phyloP scores from a whole-genome alignment of 2,888 invertebrate species.

The Ernsta delagoae region DNA sequence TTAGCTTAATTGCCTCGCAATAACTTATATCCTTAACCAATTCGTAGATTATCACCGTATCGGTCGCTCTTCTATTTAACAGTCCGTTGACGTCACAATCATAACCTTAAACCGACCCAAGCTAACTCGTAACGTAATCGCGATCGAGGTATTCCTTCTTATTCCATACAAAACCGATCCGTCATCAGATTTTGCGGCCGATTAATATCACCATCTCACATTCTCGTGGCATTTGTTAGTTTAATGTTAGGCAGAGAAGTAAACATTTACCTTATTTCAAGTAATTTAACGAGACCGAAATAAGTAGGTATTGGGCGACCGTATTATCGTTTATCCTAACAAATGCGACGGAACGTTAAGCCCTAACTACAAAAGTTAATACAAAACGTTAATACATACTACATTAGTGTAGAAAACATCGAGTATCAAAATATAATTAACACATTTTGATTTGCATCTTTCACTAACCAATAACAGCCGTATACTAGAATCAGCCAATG shows the following conservation, averaged over 20 bases:
- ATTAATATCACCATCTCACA: constrained; percentile 57
- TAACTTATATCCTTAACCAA: constrained; percentile 79
- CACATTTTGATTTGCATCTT: constrained; percentile 66
- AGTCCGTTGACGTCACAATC: constrained; percentile 1
- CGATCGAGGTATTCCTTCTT: constrained; percentile 36
- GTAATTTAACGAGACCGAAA: constrained; percentile 42
- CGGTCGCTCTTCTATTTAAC: constrained; percentile 43
- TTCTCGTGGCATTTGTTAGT: constrained; percentile 64
- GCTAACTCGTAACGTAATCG: constrained; percentile 26
- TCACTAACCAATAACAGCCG: constrained; percentile 79
- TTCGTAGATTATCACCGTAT: constrained; percentile 80
- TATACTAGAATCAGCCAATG: constrained; percentile 84
- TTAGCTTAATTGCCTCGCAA: constrained; percentile 80
- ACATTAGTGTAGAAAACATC: constrained; percentile 83
- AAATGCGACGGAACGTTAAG: constrained; percentile 68
- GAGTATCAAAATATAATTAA: constrained; percentile 85
- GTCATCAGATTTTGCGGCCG: constrained; percentile 10
- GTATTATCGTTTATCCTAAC: constrained; percentile 54
- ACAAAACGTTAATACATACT: constrained; percentile 68
- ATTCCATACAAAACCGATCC: constrained; percentile 28
- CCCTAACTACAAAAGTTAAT: constrained; percentile 68
- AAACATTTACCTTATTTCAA: constrained; percentile 26
- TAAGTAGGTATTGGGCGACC: constrained; percentile 37
- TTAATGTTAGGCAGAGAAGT: constrained; percentile 25
- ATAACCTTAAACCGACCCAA: constrained; percentile 22